These are phyloP conservation scores for Drosophila kurseongensis DNA, from an alignment of 1,140 invertebrate genomes.

Conservation along the genomic window DNA sequence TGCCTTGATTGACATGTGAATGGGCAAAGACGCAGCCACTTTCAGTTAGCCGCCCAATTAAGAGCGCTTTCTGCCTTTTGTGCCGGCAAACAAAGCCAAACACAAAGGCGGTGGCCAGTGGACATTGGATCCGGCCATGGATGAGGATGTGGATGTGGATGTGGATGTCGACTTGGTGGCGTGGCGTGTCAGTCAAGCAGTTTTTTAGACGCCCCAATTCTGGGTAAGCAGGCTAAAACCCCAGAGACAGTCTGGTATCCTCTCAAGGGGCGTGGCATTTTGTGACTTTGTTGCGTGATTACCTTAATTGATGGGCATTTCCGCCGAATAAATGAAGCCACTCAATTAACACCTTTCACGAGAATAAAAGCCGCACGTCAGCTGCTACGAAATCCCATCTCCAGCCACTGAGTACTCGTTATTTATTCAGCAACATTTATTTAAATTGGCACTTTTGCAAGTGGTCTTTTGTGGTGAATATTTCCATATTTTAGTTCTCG, in stretches of 20 bases:
- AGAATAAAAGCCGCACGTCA: constrained; percentile 74
- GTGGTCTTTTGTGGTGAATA: constrained; percentile 1
- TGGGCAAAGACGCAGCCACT: constrained; percentile 77
- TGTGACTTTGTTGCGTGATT: constrained; percentile 83
- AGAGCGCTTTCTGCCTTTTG: constrained; percentile 79
- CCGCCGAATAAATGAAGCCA: constrained; percentile 80
- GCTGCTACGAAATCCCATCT: constrained; percentile 18
- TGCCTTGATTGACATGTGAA: constrained; percentile 79
- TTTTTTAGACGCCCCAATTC: constrained; percentile 69
- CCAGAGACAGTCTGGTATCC: constrained; percentile 12
- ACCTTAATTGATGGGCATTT: constrained; percentile 83
- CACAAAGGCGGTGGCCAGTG: constrained; percentile 58
- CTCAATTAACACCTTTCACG: constrained; percentile 82
- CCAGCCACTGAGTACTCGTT: constrained; percentile 10
- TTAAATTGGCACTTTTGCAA: constrained; percentile 27
- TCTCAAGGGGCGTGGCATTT: constrained; percentile 52
- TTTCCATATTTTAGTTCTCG: not conserved
- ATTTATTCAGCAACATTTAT: constrained; percentile 47
- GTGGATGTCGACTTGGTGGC: constrained; percentile 40
- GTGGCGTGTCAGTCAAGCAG: constrained; percentile 78
- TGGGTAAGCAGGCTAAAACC: constrained; percentile 7
- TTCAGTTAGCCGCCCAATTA: constrained; percentile 82
- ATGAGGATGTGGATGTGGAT: constrained; percentile 1
- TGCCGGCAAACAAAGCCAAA: constrained; percentile 70
- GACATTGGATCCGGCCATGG: constrained; percentile 30